A percentile compares a stretch with the other conserved stretches of the same genome.
phyloP scores from a whole-genome alignment of 1,140 invertebrate species.

The Diachasmimorpha longicaudata region DNA sequence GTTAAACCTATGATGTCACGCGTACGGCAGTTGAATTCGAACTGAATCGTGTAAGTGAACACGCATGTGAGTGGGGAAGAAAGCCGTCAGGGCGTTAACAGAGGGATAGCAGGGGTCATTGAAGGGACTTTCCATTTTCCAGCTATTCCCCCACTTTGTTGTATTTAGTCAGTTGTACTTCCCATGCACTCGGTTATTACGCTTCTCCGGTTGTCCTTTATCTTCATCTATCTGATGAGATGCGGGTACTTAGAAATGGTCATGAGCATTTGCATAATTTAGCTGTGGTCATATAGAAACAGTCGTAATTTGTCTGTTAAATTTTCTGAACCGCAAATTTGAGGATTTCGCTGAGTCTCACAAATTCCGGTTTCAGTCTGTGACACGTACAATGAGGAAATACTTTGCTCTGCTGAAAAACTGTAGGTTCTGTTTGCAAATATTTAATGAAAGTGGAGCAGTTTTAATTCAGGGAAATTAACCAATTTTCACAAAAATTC shows the following conservation, averaged over 20 bases:
- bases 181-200: not conserved
- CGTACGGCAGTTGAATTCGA: conserved; percentile 13
- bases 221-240: not conserved
- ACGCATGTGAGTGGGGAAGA: not conserved
- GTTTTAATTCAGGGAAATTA: too few relatives aligned
- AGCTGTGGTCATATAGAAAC: not conserved
- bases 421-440: too few relatives aligned
- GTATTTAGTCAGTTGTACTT: not conserved
- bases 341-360: not conserved
- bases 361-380: too few relatives aligned
- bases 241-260: not conserved
- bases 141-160: not conserved
- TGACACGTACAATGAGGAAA: too few relatives aligned
- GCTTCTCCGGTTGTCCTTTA: not conserved
- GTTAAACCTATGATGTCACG: not conserved
- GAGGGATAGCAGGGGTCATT: conserved; percentile 13
- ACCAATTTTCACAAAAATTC: too few relatives aligned
- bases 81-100: conserved; percentile 8
- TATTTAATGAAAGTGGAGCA: too few relatives aligned
- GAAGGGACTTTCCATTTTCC: conserved; percentile 24
- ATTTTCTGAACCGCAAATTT: not conserved
- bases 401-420: too few relatives aligned
- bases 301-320: not conserved
- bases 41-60: conserved; percentile 23
- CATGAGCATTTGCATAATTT: not conserved